Conservation (phyloP, 2,113 vertebrate genomes). For the Colinus virginianus region DNA sequence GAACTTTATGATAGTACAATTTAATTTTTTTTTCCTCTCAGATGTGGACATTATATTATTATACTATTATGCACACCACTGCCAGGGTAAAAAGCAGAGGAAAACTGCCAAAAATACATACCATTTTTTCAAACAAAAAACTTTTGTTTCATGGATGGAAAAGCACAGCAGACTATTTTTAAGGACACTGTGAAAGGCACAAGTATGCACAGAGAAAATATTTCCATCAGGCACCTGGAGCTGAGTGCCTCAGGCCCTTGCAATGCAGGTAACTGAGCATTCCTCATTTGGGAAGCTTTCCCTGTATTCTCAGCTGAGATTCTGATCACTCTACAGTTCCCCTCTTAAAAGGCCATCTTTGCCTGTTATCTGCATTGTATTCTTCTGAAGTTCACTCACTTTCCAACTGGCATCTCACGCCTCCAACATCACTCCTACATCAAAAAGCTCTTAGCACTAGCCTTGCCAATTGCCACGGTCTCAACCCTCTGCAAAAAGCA, state of each 20-base stretch:
- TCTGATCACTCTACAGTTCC: not conserved
- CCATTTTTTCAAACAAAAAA: not conserved
- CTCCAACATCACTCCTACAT: not conserved
- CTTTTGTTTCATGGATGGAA: not conserved
- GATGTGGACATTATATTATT: not conserved
- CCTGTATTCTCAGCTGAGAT: not conserved
- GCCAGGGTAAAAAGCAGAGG: not conserved
- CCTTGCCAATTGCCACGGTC: not conserved
- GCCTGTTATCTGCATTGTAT: slow-evolving; percentile 9
- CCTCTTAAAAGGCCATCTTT: slow-evolving; percentile 18
- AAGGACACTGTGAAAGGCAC: not conserved
- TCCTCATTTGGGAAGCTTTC: not conserved
- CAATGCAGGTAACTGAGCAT: not conserved
- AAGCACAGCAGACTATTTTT: not conserved
- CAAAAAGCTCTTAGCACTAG: slow-evolving; percentile 1
- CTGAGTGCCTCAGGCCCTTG: not conserved
- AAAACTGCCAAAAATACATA: not conserved
- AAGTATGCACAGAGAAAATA: not conserved
- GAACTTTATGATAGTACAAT: not conserved
- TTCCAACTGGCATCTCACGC: slow-evolving; percentile 19
- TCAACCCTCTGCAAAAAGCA: not conserved
- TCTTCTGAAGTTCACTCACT: slow-evolving; percentile 2
- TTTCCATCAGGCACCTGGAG: not conserved
- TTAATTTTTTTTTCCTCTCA: not conserved
- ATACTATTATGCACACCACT: not conserved